phyloP scores from a whole-genome alignment of 2,113 vertebrate species.

The Pitta sordida region DNA sequence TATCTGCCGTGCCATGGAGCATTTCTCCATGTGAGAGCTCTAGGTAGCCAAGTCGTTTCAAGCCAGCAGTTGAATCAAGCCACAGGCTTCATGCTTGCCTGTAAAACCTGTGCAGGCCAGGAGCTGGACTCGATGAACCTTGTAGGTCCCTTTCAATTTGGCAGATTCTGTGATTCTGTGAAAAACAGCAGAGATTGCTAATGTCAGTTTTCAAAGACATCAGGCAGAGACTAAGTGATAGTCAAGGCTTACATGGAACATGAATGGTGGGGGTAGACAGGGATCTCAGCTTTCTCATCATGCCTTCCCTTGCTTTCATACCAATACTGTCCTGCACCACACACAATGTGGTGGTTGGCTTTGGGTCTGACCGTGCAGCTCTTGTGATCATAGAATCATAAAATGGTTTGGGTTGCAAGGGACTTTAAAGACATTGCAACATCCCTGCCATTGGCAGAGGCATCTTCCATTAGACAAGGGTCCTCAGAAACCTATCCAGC shows the following conservation, averaged over 20 bases:
- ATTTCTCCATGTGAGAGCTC: background rate
- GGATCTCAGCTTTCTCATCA: background rate
- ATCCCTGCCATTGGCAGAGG: background rate
- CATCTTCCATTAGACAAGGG: background rate
- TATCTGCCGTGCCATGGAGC: background rate
- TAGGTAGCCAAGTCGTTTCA: background rate
- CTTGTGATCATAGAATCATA: background rate
- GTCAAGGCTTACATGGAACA: background rate
- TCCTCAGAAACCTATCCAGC: background rate
- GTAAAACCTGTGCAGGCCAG: background rate
- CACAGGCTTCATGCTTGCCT: background rate
- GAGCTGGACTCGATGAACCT: too few species aligned
- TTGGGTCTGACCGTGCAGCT: background rate
- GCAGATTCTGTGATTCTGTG: too few species aligned
- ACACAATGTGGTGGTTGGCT: background rate
- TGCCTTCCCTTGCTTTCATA: background rate
- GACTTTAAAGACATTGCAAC: background rate
- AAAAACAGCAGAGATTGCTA: background rate
- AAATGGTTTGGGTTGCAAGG: background rate
- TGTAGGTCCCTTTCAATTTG: too few species aligned
- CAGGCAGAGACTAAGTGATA: background rate
- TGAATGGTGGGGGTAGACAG: background rate
- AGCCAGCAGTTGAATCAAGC: background rate
- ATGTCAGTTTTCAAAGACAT: background rate
- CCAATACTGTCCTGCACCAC: rapidly evolving